Evolutionary conservation across 2,113 vertebrate genomes (phyloP).

Genomic region (Microcebus jonahi): DNA sequence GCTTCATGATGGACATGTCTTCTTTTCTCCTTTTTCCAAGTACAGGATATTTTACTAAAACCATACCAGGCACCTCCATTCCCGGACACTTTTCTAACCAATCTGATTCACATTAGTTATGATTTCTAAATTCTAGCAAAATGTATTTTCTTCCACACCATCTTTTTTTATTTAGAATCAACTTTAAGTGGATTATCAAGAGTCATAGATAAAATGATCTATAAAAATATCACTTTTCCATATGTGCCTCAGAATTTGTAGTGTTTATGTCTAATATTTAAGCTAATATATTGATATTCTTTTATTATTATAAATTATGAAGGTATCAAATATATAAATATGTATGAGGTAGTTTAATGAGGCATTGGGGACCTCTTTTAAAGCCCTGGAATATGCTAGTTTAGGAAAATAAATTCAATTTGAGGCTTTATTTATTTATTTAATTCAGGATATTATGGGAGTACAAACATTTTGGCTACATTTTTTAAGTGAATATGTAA

Average conservation of each 20-base stretch:
- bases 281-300: background rate
- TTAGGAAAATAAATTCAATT: background rate
- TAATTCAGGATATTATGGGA: too few species aligned
- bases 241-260: background rate
- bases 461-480: too few species aligned
- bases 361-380: background rate
- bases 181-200: background rate
- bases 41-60: background rate
- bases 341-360: background rate
- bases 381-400: background rate
- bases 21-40: background rate
- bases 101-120: background rate
- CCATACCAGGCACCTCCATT: background rate
- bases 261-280: background rate
- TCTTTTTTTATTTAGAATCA: background rate
- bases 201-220: background rate
- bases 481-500: background rate
- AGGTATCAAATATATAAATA: background rate
- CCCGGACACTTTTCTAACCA: background rate
- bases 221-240: background rate
- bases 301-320: background rate
- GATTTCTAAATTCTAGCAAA: background rate
- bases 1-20: background rate
- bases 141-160: background rate
- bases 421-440: background rate